Evolutionary conservation across 1,140 invertebrate species (phyloP).

Genomic region (Hylyphantes graminicola): DNA sequence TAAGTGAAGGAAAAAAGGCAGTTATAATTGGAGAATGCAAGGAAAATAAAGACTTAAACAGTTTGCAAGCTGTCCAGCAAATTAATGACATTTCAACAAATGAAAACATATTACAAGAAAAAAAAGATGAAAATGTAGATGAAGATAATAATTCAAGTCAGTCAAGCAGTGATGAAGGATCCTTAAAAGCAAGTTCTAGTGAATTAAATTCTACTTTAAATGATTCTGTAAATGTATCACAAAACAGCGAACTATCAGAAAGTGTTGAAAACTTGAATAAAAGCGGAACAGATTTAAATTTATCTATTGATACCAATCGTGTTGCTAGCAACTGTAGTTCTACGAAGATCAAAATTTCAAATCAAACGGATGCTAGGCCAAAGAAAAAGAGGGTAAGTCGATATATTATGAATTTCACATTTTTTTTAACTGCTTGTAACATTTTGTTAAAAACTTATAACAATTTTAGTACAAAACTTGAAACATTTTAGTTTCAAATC

Average conservation of each 20-base stretch:
- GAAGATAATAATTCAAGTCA: not conserved
- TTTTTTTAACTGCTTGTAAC: too few relatives aligned
- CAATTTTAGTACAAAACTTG: too few relatives aligned
- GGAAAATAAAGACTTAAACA: slow-evolving; percentile 46
- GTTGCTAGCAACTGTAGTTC: not conserved
- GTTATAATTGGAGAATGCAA: slow-evolving; percentile 11
- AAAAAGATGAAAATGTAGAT: not conserved
- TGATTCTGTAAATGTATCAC: slow-evolving; percentile 13
- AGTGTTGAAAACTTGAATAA: slow-evolving; percentile 2
- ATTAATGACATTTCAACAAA: not conserved
- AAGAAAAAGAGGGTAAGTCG: slow-evolving; percentile 12
- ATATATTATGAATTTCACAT: too few relatives aligned
- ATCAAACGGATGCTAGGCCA: not conserved
- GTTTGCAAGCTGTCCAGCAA: not conserved
- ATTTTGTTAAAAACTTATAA: too few relatives aligned
- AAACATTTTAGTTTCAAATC: too few relatives aligned
- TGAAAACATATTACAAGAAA: not conserved
- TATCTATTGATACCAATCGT: not conserved
- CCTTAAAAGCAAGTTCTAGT: slow-evolving; percentile 11
- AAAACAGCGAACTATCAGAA: slow-evolving; percentile 24
- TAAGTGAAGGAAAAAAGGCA: not conserved
- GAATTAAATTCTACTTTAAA: slow-evolving; percentile 38
- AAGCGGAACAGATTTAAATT: not conserved
- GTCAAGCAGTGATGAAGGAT: not conserved
- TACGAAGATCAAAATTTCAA: not conserved